These are phyloP conservation scores for Spilosoma lubricipeda DNA, from an alignment of 2,888 invertebrate species.

Conservation along the genomic window DNA sequence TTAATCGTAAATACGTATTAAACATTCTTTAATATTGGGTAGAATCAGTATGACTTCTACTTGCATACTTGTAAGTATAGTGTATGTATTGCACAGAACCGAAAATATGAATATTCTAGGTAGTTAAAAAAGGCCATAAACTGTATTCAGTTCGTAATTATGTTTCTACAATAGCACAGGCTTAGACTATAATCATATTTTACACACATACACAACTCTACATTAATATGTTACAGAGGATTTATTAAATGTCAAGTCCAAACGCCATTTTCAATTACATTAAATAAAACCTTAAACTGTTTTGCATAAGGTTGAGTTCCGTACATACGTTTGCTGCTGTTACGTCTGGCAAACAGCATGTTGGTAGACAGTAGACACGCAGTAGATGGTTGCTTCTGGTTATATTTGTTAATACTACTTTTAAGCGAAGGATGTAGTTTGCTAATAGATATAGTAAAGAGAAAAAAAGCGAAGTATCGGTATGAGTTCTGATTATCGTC, in stretches of 20 bases:
- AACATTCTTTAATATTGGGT: too few relatives aligned
- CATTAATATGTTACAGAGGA: not conserved
- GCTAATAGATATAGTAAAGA: slow-evolving; percentile 27
- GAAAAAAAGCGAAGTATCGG: slow-evolving; percentile 27
- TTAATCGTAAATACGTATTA: too few relatives aligned
- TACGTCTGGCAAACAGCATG: not conserved
- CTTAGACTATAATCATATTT: too few relatives aligned
- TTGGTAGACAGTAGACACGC: not conserved
- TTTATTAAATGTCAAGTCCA: not conserved
- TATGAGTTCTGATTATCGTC: slow-evolving; percentile 34
- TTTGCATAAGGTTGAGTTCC: not conserved
- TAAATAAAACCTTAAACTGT: too few relatives aligned
- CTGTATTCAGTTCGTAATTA: not conserved
- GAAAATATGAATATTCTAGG: not conserved
- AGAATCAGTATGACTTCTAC: too few relatives aligned
- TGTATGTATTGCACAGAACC: not conserved
- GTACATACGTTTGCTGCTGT: not conserved
- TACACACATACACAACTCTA: too few relatives aligned
- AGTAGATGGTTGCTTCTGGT: not conserved
- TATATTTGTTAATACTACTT: not conserved
- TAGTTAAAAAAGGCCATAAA: not conserved
- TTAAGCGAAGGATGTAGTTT: not conserved
- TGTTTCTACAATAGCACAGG: too few relatives aligned
- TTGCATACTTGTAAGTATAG: not conserved
- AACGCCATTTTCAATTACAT: not conserved